These are phyloP conservation scores for Erythrolamprus reginae DNA, from an alignment of 2,113 vertebrate genomes.

Conservation along the genomic window DNA sequence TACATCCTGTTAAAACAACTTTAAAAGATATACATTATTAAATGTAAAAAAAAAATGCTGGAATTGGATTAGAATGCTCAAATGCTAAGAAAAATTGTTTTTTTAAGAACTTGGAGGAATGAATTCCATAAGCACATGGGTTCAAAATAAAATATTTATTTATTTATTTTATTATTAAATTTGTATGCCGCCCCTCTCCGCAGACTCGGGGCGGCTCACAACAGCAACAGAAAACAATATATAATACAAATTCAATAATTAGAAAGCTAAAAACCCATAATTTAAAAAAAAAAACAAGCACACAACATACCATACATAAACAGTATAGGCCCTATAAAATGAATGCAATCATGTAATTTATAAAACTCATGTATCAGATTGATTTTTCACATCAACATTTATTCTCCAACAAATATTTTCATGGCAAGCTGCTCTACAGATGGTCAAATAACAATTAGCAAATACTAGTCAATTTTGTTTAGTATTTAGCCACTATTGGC, in stretches of 20 bases:
- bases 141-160: neutral
- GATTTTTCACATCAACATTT: neutral
- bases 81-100: neutral
- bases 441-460: conserved; percentile 19
- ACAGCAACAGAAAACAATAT: too few species aligned
- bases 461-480: conserved; percentile 26
- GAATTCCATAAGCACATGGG: neutral
- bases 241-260: too few species aligned
- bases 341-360: conserved; percentile 12
- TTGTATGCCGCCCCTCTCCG: too few species aligned
- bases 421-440: conserved; percentile 9
- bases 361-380: neutral
- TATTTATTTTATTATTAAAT: too few species aligned
- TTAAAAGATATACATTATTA: neutral
- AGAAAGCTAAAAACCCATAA: too few species aligned
- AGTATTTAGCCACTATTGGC: neutral
- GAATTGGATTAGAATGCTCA: neutral
- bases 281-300: too few species aligned
- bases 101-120: neutral
- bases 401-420: neutral
- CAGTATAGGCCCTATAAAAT: too few species aligned
- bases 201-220: too few species aligned
- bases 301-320: too few species aligned
- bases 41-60: neutral
- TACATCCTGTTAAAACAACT: neutral